Conservation (phyloP, 2,797 vertebrate genomes). For the Etheostoma nigrum region DNA sequence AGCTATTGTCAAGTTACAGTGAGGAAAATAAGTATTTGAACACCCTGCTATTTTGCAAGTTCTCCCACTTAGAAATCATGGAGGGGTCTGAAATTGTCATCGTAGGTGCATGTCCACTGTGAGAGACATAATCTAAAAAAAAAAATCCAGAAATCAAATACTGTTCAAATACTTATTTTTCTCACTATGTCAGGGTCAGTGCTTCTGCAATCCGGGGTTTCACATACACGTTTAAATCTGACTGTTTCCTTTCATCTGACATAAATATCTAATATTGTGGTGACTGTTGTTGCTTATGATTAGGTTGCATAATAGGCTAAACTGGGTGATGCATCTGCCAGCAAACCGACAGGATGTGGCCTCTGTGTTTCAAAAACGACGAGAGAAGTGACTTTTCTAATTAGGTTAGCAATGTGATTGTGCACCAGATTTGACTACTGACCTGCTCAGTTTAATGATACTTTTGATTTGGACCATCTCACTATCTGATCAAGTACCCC, state of each 20-base stretch:
- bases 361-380: background rate
- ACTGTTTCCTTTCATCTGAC: background rate
- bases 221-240: background rate
- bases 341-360: slow-evolving; percentile 26
- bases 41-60: too few species aligned
- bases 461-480: slow-evolving; percentile 10
- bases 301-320: slow-evolving; percentile 1
- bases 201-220: background rate
- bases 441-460: background rate
- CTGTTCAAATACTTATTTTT: too few species aligned
- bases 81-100: too few species aligned
- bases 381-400: background rate
- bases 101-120: too few species aligned
- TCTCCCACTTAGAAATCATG: too few species aligned
- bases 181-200: too few species aligned
- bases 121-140: too few species aligned
- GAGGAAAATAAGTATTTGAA: too few species aligned
- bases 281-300: background rate
- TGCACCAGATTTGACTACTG: background rate
- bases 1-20: background rate
- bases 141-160: too few species aligned
- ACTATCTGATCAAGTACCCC: background rate
- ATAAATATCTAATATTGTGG: background rate
- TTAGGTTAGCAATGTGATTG: background rate
- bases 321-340: background rate